Evolutionary conservation across 2,797 vertebrate genomes (phyloP), one percentile per base, ranked within the genome.

Genomic region (Rhabdomys pumilio): DNA sequence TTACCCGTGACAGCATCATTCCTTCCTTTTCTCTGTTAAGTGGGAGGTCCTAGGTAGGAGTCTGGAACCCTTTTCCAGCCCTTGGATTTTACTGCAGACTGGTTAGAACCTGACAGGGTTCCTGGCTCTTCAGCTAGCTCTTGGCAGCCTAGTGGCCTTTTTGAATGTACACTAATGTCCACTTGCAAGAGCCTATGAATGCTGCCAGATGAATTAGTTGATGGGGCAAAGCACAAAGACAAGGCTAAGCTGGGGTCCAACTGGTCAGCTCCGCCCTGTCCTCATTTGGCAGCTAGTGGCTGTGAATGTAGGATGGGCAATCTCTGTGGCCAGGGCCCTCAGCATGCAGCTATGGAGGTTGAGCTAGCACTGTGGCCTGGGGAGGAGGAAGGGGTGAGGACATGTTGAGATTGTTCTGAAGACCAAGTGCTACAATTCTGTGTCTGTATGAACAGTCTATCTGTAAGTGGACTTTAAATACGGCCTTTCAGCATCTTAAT

Each of bases 401-500:
- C 44, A 7, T n/a, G 12, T 79, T 77, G 76, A 73, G 55, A 44
- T 50, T 47, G 0, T 83, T 79, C 17, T 55, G 26, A 75, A 69
- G 86, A 63, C 47, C 84, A 34, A 91, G 57, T 0, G 6, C 65
- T 90, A 79, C 3, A 69, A 67, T 72, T 34, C 90, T 89, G 34
- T 92, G 75, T 76, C 38, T 4, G 3, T 69, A 29, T 15, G 14
- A 31, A 24, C 15, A 41, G 6, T 57, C 1, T 69, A 38, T 72
- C 88, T 73, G 90, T 69, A 65, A 84, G 76, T 10, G 69, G 17
- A 72, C 17, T 72, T 72, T 38, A 80, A 90, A 76, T 63, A 47
- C 29, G 72, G 38, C 24, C 41, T 82, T 82, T 95, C 1, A 86
- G 63, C 88, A 67, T 90, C 93, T 72, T 73, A 93, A 53, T 53